Evolutionary conservation across 2,888 invertebrate genomes (phyloP).

Genomic region (Brachynemurus nebulosus): DNA sequence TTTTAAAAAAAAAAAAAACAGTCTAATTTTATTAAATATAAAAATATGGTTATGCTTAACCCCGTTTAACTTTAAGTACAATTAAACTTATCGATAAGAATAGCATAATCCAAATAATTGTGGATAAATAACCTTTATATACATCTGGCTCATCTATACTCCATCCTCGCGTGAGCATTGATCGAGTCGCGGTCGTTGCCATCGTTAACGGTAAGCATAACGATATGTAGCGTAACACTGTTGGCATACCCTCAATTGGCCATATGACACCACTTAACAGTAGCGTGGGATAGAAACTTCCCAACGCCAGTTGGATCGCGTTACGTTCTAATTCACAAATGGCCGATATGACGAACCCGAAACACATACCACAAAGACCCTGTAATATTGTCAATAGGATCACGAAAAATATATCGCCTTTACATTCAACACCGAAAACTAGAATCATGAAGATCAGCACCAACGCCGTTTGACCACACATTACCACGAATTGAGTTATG

Average conservation of each 20-base stretch:
- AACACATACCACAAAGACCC: slow-evolving; percentile 92
- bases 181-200: slow-evolving; percentile 82
- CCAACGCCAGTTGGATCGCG: slow-evolving; percentile 84
- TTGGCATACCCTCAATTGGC: slow-evolving; percentile 94
- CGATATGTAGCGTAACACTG: slow-evolving; percentile 63
- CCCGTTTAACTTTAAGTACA: slow-evolving; percentile 68
- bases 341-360: slow-evolving; percentile 88
- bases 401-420: slow-evolving; percentile 75
- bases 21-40: slow-evolving; percentile 4
- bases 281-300: slow-evolving; percentile 89
- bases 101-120: slow-evolving; percentile 70
- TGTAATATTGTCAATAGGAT: slow-evolving; percentile 76
- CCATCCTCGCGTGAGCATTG: slow-evolving; percentile 83
- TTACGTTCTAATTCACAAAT: slow-evolving; percentile 84
- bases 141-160: slow-evolving; percentile 65
- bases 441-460: slow-evolving; percentile 85
- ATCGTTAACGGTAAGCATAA: slow-evolving; percentile 74
- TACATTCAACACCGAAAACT: slow-evolving; percentile 80
- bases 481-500: slow-evolving; percentile 85
- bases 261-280: slow-evolving; percentile 89
- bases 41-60: slow-evolving; percentile 33
- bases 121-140: slow-evolving; percentile 76
- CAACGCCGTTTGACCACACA: slow-evolving; percentile 85
- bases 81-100: slow-evolving; percentile 68
- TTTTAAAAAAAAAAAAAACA: background rate